These are phyloP conservation scores for Limosa lapponica DNA, from an alignment of 2,797 vertebrate genomes.

Conservation along the genomic window DNA sequence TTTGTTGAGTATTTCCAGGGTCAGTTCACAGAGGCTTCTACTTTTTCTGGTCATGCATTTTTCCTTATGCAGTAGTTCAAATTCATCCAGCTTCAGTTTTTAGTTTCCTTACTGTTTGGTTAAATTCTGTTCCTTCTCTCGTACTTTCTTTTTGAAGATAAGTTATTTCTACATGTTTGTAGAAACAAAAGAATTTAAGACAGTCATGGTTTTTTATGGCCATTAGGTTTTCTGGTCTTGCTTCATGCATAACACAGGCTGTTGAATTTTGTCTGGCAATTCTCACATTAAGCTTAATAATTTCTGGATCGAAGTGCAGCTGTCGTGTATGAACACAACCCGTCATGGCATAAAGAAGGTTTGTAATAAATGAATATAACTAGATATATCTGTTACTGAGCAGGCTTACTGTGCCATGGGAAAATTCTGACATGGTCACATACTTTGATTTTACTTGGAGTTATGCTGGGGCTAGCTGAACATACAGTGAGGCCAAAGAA, in stretches of 20 bases:
- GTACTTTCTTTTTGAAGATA: not conserved
- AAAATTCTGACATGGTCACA: conserved; percentile 23
- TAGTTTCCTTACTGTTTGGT: not conserved
- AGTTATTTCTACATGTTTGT: not conserved
- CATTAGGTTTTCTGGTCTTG: not conserved
- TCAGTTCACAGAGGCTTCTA: not conserved
- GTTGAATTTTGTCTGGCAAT: not conserved
- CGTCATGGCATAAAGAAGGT: not conserved
- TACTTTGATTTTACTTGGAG: not conserved
- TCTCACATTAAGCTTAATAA: conserved; percentile 25
- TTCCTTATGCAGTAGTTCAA: not conserved
- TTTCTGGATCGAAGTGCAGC: conserved; percentile 33
- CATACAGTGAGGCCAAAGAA: not conserved
- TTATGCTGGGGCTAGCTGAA: not conserved
- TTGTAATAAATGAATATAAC: not conserved
- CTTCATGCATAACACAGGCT: not conserved
- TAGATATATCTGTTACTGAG: not conserved
- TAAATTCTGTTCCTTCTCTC: not conserved
- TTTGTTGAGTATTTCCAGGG: not conserved
- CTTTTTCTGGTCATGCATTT: not conserved
- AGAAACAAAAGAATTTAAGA: not conserved
- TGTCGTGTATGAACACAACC: not conserved
- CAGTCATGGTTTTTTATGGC: not conserved
- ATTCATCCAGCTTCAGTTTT: not conserved
- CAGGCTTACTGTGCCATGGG: not conserved